A percentile compares a stretch with the other conserved stretches of the same genome.
These are phyloP conservation scores for Pseudomyrmex dendroicus DNA, from an alignment of 1,140 invertebrate genomes.

Conservation along the genomic window DNA sequence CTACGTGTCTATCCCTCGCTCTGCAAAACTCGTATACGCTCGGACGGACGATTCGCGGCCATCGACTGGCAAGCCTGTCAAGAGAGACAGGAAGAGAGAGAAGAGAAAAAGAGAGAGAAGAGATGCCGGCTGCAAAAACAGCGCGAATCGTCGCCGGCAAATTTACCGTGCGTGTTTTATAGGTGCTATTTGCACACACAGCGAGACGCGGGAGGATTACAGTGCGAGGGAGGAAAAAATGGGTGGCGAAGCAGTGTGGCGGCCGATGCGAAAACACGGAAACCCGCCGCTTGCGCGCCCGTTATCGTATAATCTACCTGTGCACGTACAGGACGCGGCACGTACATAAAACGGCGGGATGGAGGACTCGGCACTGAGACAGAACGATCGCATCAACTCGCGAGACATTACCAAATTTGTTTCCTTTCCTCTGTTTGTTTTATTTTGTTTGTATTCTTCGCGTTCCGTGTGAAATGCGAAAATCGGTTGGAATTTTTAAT, in stretches of 20 bases:
- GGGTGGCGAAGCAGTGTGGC: neutral
- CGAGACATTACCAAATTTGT: conserved; percentile 28
- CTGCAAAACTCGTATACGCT: conserved; percentile 41
- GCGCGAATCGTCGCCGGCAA: conserved; percentile 71
- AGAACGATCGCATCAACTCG: conserved; percentile 53
- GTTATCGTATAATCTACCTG: conserved; percentile 54
- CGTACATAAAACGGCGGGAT: conserved; percentile 36
- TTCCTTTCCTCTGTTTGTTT: neutral
- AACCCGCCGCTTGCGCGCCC: conserved; percentile 5
- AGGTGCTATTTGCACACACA: conserved; percentile 66
- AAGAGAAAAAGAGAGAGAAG: neutral
- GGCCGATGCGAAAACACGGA: conserved; percentile 5
- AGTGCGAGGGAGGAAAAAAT: conserved; percentile 42
- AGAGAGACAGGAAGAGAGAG: conserved; percentile 12
- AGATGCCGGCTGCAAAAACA: conserved; percentile 74
- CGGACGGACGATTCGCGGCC: conserved; percentile 29
- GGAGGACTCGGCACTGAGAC: conserved; percentile 22
- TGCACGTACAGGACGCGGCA: conserved; percentile 8
- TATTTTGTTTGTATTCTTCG: conserved; percentile 3
- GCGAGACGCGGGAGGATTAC: conserved; percentile 55
- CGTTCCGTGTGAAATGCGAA: conserved; percentile 28
- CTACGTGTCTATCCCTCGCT: conserved; percentile 13
- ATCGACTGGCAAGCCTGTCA: conserved; percentile 6
- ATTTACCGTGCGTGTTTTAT: conserved; percentile 77
- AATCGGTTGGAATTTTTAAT: conserved; percentile 54